phyloP scores from a whole-genome alignment of 2,113 vertebrate species.

The Centropristis striata region DNA sequence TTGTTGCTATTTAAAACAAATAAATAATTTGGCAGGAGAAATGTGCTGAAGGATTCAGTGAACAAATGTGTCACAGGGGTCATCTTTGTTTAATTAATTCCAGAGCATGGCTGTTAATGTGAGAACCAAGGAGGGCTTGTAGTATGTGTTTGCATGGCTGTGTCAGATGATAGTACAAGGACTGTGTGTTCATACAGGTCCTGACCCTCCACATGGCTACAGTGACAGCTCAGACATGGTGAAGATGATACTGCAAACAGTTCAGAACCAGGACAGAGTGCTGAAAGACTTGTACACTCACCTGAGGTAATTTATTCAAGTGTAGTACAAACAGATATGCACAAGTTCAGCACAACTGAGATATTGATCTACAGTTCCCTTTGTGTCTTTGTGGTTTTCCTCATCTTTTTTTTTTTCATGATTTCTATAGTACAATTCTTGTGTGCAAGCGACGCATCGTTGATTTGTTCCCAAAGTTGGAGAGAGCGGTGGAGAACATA shows the following conservation, averaged over 20 bases:
- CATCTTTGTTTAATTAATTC: neutral
- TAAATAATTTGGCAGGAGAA: neutral
- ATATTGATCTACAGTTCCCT: neutral
- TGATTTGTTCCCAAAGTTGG: constrained; percentile 94
- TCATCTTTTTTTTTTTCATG: neutral
- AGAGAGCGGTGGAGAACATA: constrained; percentile 92
- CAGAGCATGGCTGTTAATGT: neutral
- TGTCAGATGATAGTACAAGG: neutral
- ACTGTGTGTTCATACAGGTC: constrained; percentile 68
- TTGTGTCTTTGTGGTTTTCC: neutral
- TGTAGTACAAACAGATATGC: neutral
- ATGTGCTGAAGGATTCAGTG: neutral
- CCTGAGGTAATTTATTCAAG: constrained; percentile 87
- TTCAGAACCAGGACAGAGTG: constrained; percentile 96
- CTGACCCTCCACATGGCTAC: constrained; percentile 93
- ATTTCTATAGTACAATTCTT: constrained; percentile 90
- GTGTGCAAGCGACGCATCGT: constrained; percentile 97
- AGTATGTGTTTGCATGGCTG: neutral
- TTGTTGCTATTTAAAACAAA: constrained; percentile 6
- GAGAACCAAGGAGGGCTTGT: neutral
- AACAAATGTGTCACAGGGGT: neutral
- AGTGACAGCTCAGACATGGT: constrained; percentile 99
- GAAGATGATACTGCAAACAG: constrained; percentile 94
- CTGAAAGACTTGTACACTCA: constrained; percentile 96
- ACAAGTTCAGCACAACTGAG: neutral